Evolutionary conservation across 1,140 invertebrate species (phyloP).

Genomic region (Liolophura sinensis): DNA sequence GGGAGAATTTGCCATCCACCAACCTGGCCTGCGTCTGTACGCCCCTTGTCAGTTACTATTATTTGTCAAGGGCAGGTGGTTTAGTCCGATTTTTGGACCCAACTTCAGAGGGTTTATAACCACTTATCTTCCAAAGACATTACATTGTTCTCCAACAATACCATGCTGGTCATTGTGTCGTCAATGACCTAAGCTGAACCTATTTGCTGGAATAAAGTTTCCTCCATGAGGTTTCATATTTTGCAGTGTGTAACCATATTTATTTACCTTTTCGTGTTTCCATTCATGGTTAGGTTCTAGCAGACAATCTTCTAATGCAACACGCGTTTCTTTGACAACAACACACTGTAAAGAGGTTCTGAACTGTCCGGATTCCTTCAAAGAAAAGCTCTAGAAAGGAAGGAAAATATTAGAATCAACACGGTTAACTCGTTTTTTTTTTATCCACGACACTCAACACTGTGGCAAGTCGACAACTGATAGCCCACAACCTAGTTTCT

Average conservation of each 20-base stretch:
- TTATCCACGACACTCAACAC: too few relatives aligned
- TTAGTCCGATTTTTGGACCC: not conserved
- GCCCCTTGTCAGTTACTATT: too few relatives aligned
- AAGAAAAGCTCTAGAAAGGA: conserved; percentile 25
- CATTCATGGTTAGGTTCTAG: conserved; percentile 25
- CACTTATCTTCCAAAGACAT: conserved; percentile 7
- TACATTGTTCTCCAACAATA: conserved; percentile 7
- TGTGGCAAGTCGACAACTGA: too few relatives aligned
- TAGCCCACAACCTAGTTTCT: too few relatives aligned
- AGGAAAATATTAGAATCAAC: too few relatives aligned
- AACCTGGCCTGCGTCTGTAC: too few relatives aligned
- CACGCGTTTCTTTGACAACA: conserved; percentile 17
- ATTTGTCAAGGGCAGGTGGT: too few relatives aligned
- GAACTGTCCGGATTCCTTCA: conserved; percentile 17
- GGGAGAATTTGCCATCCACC: too few relatives aligned
- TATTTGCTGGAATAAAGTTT: conserved; percentile 2
- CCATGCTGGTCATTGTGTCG: not conserved
- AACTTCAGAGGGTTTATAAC: conserved; percentile 7
- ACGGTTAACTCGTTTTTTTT: too few relatives aligned
- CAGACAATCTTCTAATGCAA: conserved; percentile 23
- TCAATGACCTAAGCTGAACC: conserved; percentile 2
- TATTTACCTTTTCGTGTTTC: conserved; percentile 22
- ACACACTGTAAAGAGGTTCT: conserved; percentile 31
- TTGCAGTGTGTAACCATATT: not conserved
- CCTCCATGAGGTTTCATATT: not conserved